Evolutionary conservation across 2,797 vertebrate species (phyloP).

Genomic region (Epinephelus malabaricus): DNA sequence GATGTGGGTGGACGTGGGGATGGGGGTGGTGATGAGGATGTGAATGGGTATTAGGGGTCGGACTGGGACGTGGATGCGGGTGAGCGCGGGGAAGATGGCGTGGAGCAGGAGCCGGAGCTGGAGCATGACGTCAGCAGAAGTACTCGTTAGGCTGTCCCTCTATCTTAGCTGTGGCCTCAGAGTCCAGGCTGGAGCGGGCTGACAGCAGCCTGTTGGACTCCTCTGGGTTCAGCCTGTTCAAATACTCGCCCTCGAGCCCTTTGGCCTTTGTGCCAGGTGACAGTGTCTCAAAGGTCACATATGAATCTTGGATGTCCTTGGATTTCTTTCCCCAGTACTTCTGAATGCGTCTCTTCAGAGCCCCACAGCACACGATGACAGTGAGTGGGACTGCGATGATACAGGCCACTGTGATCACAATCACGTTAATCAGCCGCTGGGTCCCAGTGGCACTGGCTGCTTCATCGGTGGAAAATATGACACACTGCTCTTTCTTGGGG

Average conservation of each 20-base stretch:
- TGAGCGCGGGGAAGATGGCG: constrained; percentile 74
- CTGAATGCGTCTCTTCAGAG: constrained; percentile 92
- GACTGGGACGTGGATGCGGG: constrained; percentile 50
- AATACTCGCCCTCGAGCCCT: constrained; percentile 89
- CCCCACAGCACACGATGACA: constrained; percentile 94
- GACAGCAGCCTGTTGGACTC: constrained; percentile 95
- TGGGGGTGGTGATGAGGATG: constrained; percentile 46
- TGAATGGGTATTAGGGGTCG: constrained; percentile 31
- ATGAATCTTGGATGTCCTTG: constrained; percentile 91
- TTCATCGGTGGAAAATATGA: constrained; percentile 97
- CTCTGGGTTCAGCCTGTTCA: constrained; percentile 89
- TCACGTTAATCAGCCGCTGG: constrained; percentile 96
- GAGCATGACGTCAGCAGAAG: constrained; percentile 93
- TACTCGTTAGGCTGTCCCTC: constrained; percentile 93
- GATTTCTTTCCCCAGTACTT: constrained; percentile 89
- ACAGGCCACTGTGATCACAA: constrained; percentile 96
- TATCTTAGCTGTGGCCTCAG: constrained; percentile 89
- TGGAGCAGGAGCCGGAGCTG: constrained; percentile 81
- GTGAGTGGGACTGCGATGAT: constrained; percentile 96
- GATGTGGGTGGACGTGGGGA: constrained; percentile 42
- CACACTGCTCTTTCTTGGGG: constrained; percentile 96
- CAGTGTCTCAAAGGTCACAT: constrained; percentile 93
- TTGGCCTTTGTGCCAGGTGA: constrained; percentile 87
- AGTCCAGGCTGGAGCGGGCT: constrained; percentile 94
- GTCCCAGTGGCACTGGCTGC: constrained; percentile 93